Evolutionary conservation across 2,888 invertebrate genomes (phyloP).

Genomic region (Machimus atricapillus): DNA sequence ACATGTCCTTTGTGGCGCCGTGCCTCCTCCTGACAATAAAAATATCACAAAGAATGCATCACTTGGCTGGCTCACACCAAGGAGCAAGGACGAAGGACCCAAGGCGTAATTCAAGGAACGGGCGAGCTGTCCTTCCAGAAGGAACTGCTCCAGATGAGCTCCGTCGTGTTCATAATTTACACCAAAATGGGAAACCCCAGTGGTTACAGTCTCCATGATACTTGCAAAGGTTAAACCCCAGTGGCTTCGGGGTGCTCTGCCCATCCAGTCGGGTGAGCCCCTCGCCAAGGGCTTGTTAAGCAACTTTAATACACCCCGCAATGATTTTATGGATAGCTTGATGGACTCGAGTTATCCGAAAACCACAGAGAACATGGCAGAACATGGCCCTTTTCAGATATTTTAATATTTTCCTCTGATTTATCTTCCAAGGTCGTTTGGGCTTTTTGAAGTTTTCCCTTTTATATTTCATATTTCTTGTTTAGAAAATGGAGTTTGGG

Average conservation of each 20-base stretch:
- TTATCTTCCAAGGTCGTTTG: neutral
- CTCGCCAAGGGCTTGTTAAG: neutral
- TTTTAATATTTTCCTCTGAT: neutral
- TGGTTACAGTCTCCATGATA: neutral
- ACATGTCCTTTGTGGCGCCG: neutral
- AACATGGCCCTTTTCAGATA: neutral
- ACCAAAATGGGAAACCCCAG: constrained; percentile 17
- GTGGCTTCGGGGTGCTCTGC: neutral
- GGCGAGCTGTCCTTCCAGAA: neutral
- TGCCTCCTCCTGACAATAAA: neutral
- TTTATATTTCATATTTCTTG: neutral
- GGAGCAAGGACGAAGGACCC: neutral
- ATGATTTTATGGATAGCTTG: constrained; percentile 1
- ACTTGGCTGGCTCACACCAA: neutral
- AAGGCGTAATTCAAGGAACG: neutral
- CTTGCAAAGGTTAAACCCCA: constrained; percentile 3
- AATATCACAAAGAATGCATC: neutral
- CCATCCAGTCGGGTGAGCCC: neutral
- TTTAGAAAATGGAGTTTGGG: neutral
- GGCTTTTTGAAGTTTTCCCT: neutral
- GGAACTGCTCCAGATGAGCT: neutral
- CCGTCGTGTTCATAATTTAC: neutral
- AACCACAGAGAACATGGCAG: neutral
- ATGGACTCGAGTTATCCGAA: neutral
- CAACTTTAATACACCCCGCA: constrained; percentile 3